A percentile compares a stretch with the other conserved stretches of the same genome.
These are phyloP conservation scores for Stegodyphus mimosarum DNA, from an alignment of 1,140 invertebrate species.

Conservation along the genomic window DNA sequence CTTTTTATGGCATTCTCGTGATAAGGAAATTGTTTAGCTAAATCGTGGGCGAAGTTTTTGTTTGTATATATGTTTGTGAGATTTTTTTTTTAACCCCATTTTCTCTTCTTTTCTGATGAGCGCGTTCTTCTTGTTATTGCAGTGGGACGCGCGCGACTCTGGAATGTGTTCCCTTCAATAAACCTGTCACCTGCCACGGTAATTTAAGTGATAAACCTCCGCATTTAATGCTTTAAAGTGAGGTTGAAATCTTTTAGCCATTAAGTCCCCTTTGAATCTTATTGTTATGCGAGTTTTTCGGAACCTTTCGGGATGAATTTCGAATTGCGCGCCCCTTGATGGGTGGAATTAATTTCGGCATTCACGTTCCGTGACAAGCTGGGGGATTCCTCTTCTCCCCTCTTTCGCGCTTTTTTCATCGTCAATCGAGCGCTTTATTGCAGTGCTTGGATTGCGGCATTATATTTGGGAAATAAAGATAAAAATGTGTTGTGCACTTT, in stretches of 20 bases:
- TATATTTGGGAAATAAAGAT: background rate
- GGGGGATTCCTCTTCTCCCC: no score
- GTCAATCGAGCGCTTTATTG: background rate
- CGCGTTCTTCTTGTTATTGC: background rate
- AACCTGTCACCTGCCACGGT: conserved; percentile 49
- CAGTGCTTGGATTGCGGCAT: background rate
- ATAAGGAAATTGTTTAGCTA: conserved; percentile 51
- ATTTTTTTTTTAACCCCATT: background rate
- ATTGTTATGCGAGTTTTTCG: conserved; percentile 47
- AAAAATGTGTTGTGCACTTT: no score
- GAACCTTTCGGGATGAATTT: conserved; percentile 40
- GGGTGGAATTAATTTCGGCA: conserved; percentile 27
- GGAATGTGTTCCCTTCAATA: conserved; percentile 56
- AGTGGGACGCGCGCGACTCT: background rate
- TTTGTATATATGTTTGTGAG: background rate
- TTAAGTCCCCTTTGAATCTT: conserved; percentile 32
- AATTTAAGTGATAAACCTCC: conserved; percentile 57
- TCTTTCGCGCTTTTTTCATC: background rate
- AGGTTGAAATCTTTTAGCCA: conserved; percentile 56
- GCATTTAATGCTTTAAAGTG: conserved; percentile 55
- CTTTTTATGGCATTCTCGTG: conserved; percentile 9
- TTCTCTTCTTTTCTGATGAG: background rate
- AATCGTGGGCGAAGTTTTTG: conserved; percentile 8
- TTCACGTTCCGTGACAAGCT: conserved; percentile 44
- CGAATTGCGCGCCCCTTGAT: conserved; percentile 13